phyloP scores from a whole-genome alignment of 2,113 vertebrate species.

The Cyprinodon tularosa region DNA sequence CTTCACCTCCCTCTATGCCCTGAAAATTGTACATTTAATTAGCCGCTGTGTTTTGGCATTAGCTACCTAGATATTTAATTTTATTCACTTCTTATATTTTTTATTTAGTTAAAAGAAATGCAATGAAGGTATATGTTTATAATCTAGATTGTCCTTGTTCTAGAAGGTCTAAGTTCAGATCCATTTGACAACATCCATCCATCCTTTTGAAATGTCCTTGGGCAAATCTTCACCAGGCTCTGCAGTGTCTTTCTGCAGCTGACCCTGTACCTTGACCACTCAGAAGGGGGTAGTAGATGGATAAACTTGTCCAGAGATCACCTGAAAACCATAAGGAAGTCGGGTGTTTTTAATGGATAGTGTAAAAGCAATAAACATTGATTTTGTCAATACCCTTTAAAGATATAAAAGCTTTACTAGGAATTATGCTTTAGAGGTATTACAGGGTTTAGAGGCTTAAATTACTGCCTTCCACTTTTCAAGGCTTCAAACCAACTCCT shows the following conservation, averaged over 20 bases:
- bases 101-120: constrained; percentile 22
- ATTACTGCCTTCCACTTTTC: constrained; percentile 71
- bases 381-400: constrained; percentile 62
- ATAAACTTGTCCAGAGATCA: constrained; percentile 32
- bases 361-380: constrained; percentile 26
- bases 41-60: constrained; percentile 61
- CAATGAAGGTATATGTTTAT: constrained; percentile 27
- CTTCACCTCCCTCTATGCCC: constrained; percentile 68
- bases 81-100: constrained; percentile 14
- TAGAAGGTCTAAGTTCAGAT: constrained; percentile 58
- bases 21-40: constrained; percentile 76
- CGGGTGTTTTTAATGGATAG: constrained; percentile 33
- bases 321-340: constrained; percentile 36
- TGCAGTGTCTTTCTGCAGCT: constrained; percentile 26
- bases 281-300: constrained; percentile 34
- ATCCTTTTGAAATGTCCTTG: constrained; percentile 70
- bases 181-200: constrained; percentile 54
- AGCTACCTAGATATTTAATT: constrained; percentile 17
- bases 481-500: constrained; percentile 68
- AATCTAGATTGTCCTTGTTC: constrained; percentile 59
- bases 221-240: constrained; percentile 46
- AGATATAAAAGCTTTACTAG: constrained; percentile 56
- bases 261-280: constrained; percentile 62
- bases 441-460: constrained; percentile 54
- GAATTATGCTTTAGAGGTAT: constrained; percentile 70